phyloP scores from a whole-genome alignment of 2,888 invertebrate genomes.

The Gonocerus acuteangulatus region DNA sequence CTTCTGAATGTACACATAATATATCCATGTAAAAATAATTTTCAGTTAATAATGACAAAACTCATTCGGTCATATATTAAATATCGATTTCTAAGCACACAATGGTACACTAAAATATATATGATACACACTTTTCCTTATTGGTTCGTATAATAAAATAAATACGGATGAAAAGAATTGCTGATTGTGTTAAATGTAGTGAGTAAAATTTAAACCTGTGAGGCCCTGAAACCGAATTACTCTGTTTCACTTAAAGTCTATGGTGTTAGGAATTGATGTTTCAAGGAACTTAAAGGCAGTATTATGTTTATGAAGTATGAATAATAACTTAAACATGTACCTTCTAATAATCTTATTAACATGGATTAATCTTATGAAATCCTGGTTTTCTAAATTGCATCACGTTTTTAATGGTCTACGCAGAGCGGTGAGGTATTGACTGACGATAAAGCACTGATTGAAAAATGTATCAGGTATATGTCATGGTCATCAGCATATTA shows the following conservation, averaged over 20 bases:
- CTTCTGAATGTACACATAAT: constrained; percentile 31
- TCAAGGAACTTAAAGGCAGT: constrained; percentile 1
- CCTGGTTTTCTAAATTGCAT: too few species aligned
- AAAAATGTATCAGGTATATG: too few species aligned
- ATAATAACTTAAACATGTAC: too few species aligned
- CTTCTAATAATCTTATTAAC: too few species aligned
- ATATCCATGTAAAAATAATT: constrained; percentile 34
- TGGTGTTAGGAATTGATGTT: not conserved
- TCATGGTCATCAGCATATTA: too few species aligned
- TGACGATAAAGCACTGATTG: too few species aligned
- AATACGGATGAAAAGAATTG: not conserved
- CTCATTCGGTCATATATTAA: constrained; percentile 24
- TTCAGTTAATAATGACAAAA: constrained; percentile 33
- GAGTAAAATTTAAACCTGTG: not conserved
- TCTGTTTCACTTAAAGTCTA: not conserved
- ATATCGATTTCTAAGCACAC: constrained; percentile 32
- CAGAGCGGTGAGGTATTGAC: too few species aligned
- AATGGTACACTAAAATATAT: constrained; percentile 24
- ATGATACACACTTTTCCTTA: constrained; percentile 19
- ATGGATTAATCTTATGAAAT: too few species aligned
- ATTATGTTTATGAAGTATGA: not conserved
- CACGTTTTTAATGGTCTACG: too few species aligned
- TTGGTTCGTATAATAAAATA: constrained; percentile 23
- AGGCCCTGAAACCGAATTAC: not conserved
- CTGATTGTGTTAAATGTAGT: not conserved